These are phyloP conservation scores for Druon quercuslanigerum DNA, from an alignment of 1,140 invertebrate genomes.

Conservation along the genomic window DNA sequence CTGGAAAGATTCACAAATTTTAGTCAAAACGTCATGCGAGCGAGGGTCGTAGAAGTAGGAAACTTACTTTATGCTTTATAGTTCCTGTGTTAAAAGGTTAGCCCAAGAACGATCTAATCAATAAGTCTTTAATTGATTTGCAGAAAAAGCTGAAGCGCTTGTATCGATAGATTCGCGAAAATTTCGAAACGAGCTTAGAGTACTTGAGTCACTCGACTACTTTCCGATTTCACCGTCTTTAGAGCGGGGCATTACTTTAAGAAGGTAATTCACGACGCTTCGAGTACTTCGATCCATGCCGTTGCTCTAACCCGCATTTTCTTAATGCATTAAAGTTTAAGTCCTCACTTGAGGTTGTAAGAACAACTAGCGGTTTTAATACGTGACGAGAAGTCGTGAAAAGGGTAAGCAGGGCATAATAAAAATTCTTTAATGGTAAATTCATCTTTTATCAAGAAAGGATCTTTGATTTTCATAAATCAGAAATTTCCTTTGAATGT, in stretches of 20 bases:
- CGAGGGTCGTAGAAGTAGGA: slow-evolving; percentile 1
- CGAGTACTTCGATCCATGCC: slow-evolving; percentile 45
- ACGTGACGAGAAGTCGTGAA: slow-evolving; percentile 23
- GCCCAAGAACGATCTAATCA: not conserved
- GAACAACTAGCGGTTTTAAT: not conserved
- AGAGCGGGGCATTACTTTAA: not conserved
- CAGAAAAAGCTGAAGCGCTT: not conserved
- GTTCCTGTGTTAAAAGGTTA: slow-evolving; percentile 7
- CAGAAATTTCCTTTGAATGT: not conserved
- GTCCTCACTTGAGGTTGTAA: not conserved
- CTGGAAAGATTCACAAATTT: slow-evolving; percentile 20
- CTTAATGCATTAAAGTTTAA: slow-evolving; percentile 41
- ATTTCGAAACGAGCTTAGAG: not conserved
- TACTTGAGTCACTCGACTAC: not conserved
- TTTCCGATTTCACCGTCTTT: not conserved
- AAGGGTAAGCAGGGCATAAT: not conserved
- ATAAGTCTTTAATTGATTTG: slow-evolving; percentile 1
- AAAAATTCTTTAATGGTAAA: slow-evolving; percentile 22
- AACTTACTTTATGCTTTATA: slow-evolving; percentile 20
- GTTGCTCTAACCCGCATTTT: slow-evolving; percentile 48
- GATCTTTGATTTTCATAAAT: not conserved
- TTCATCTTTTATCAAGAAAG: not conserved
- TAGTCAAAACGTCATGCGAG: slow-evolving; percentile 14
- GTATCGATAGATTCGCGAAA: not conserved
- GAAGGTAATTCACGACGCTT: slow-evolving; percentile 7